Percentiles rank a stretch among this genome's conserved stretches.
phyloP scores from a whole-genome alignment of 1,140 invertebrate genomes.

The Holotrichia oblita region DNA sequence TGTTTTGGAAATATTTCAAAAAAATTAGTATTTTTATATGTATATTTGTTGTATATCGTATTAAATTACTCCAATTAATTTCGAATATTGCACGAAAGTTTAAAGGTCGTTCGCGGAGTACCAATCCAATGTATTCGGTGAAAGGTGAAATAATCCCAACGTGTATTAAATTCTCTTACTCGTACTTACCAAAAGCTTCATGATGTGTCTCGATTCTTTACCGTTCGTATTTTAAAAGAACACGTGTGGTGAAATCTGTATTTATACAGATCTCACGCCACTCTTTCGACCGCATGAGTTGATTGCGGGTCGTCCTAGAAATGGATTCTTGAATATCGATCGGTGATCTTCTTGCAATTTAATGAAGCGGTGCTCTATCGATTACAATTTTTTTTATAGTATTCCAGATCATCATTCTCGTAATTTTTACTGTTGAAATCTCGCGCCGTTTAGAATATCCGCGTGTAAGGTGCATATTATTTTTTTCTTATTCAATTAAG shows the following conservation, averaged over 20 bases:
- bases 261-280: slow-evolving; percentile 50
- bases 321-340: slow-evolving; percentile 35
- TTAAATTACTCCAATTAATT: too few species aligned
- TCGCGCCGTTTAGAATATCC: neutral
- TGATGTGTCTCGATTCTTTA: slow-evolving; percentile 43
- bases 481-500: neutral
- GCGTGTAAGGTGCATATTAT: neutral
- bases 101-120: slow-evolving; percentile 7
- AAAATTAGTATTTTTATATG: too few species aligned
- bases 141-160: slow-evolving; percentile 49
- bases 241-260: slow-evolving; percentile 53
- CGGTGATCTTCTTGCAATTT: neutral
- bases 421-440: neutral
- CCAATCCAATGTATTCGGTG: slow-evolving; percentile 43
- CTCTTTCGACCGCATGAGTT: slow-evolving; percentile 14
- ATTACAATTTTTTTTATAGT: neutral
- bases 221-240: slow-evolving; percentile 44
- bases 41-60: too few species aligned
- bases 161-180: neutral
- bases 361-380: neutral
- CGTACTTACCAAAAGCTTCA: slow-evolving; percentile 56
- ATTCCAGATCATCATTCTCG: neutral
- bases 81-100: slow-evolving; percentile 2
- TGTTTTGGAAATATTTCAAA: too few species aligned
- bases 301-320: slow-evolving; percentile 38